Evolutionary conservation across 2,797 vertebrate species (phyloP).

Genomic region (Poeciliopsis infans): DNA sequence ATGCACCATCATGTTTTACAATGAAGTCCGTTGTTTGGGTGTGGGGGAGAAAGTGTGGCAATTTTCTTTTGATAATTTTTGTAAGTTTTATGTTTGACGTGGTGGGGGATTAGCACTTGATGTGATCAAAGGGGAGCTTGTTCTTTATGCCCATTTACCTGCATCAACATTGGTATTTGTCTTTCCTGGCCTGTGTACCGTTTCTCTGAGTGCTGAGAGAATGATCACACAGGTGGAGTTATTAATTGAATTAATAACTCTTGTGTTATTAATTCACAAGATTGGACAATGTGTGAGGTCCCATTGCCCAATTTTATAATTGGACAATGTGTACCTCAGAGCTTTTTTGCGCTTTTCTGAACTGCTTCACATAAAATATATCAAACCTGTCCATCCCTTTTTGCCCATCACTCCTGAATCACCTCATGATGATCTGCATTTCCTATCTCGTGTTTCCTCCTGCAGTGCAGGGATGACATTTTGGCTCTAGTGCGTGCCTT

Average conservation of each 20-base stretch:
- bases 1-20: constrained; percentile 84
- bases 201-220: constrained; percentile 17
- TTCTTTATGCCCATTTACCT: constrained; percentile 57
- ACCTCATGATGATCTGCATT: not conserved
- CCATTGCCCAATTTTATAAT: not conserved
- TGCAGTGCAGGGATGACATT: constrained; percentile 49
- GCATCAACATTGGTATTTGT: constrained; percentile 50
- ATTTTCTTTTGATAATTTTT: constrained; percentile 92
- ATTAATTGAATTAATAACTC: constrained; percentile 2
- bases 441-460: constrained; percentile 2
- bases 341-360: not conserved
- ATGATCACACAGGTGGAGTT: constrained; percentile 32
- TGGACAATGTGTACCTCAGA: not conserved
- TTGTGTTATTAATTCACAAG: no score
- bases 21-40: constrained; percentile 88
- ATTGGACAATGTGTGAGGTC: not conserved
- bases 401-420: constrained; percentile 1
- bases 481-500: constrained; percentile 60
- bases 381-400: constrained; percentile 10
- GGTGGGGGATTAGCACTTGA: constrained; percentile 77
- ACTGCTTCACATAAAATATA: not conserved
- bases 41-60: constrained; percentile 78
- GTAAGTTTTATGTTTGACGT: constrained; percentile 87
- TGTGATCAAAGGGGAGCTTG: constrained; percentile 59
- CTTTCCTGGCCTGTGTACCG: constrained; percentile 34